Evolutionary conservation across 1,140 invertebrate species (phyloP).

Genomic region (Arctopsyche grandis): DNA sequence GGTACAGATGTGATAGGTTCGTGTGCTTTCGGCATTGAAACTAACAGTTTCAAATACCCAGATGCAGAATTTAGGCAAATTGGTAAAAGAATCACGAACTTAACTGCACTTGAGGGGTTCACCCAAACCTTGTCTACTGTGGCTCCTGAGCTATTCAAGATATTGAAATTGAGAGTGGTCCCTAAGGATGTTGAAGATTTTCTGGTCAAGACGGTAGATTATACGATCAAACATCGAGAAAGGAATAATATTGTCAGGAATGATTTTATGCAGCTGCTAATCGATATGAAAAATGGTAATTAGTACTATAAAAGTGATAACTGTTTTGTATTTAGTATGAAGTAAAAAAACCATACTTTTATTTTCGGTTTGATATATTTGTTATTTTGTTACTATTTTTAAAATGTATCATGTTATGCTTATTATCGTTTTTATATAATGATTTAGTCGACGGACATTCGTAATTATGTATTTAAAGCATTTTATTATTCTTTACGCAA

Average conservation of each 20-base stretch:
- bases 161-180: conserved; percentile 46
- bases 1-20: conserved; percentile 69
- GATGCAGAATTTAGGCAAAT: conserved; percentile 65
- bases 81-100: conserved; percentile 56
- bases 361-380: no score
- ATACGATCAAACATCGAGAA: conserved; percentile 63
- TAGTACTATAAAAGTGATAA: no score
- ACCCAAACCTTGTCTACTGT: neutral
- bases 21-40: conserved; percentile 68
- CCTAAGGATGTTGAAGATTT: conserved; percentile 61
- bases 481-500: no score
- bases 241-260: conserved; percentile 63
- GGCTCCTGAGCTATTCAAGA: neutral
- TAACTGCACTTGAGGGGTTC: neutral
- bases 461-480: no score
- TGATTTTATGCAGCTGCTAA: conserved; percentile 69
- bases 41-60: conserved; percentile 64
- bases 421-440: no score
- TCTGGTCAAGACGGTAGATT: conserved; percentile 60
- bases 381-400: no score
- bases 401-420: no score
- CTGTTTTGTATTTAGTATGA: no score
- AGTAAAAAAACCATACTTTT: no score
- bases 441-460: no score
- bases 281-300: conserved; percentile 63